Percentiles rank a stretch among this genome's conserved stretches.
Evolutionary conservation across 2,888 invertebrate genomes (phyloP).

Genomic region (Drosophila mercatorum): DNA sequence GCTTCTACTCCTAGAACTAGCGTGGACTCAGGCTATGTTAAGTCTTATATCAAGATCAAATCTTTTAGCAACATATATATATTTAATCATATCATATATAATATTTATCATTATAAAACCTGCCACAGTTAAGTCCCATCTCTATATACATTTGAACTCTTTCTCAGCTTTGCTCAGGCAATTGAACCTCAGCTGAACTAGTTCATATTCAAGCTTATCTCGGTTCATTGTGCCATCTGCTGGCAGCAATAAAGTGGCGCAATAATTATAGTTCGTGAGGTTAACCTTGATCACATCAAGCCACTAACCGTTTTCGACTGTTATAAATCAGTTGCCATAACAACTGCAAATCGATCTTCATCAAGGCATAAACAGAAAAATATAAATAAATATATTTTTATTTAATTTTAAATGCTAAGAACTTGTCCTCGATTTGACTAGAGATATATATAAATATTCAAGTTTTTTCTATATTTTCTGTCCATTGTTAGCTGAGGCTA

Average conservation of each 20-base stretch:
- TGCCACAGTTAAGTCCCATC: neutral
- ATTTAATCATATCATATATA: neutral
- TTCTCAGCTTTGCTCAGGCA: neutral
- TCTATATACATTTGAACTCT: neutral
- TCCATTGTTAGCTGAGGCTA: constrained; percentile 15
- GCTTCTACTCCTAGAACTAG: too few species aligned
- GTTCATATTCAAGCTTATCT: neutral
- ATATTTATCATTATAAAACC: neutral
- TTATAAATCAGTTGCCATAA: neutral
- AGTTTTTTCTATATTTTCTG: constrained; percentile 7
- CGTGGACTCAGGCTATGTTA: too few species aligned
- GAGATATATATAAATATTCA: constrained; percentile 8
- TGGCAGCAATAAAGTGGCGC: neutral
- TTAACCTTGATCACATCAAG: neutral
- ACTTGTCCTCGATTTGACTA: constrained; percentile 10
- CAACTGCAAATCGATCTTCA: constrained; percentile 3
- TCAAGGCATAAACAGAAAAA: neutral
- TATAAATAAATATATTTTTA: neutral
- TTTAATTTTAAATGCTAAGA: constrained; percentile 3
- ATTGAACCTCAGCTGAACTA: neutral
- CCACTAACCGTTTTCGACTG: neutral
- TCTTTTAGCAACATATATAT: too few species aligned
- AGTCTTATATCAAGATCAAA: too few species aligned
- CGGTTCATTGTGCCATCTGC: constrained; percentile 1
- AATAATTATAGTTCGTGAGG: constrained; percentile 2